These are phyloP conservation scores for Bovichtus diacanthus DNA, from an alignment of 2,797 vertebrate species.

Conservation along the genomic window DNA sequence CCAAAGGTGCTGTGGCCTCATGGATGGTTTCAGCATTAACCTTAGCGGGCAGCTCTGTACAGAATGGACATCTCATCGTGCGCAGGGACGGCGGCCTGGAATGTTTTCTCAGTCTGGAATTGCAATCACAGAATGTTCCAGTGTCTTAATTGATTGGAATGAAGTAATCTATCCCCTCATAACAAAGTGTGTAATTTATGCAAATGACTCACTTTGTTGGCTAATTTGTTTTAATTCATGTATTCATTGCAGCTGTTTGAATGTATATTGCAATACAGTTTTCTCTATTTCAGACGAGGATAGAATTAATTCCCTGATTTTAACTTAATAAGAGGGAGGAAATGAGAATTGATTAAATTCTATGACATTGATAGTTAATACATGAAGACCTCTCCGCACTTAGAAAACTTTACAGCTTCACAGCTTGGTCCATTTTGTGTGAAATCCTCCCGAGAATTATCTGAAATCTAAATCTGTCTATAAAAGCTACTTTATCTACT, in stretches of 20 bases:
- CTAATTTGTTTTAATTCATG: constrained; percentile 88
- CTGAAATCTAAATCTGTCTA: constrained; percentile 56
- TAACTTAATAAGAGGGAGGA: constrained; percentile 74
- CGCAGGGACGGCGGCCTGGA: constrained; percentile 59
- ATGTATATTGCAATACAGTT: constrained; percentile 74
- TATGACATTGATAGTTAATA: constrained; percentile 71
- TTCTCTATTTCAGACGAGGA: constrained; percentile 69
- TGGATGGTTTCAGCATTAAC: constrained; percentile 81
- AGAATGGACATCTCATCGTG: constrained; percentile 65
- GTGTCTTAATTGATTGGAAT: constrained; percentile 88
- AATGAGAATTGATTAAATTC: constrained; percentile 77
- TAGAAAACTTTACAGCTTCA: constrained; percentile 61
- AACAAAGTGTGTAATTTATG: constrained; percentile 96
- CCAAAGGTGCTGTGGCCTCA: constrained; percentile 70
- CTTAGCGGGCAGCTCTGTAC: constrained; percentile 51
- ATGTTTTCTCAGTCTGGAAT: constrained; percentile 83
- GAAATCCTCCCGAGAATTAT: constrained; percentile 49
- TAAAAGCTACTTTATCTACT: constrained; percentile 33
- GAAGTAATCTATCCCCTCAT: constrained; percentile 83
- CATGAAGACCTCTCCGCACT: constrained; percentile 54
- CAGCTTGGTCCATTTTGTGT: constrained; percentile 24
- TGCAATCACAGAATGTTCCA: constrained; percentile 85
- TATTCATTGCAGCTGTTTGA: constrained; percentile 80
- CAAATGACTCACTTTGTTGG: constrained; percentile 93
- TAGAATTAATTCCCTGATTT: constrained; percentile 79